phyloP scores from a whole-genome alignment of 2,113 vertebrate species.

The Proteles cristata region DNA sequence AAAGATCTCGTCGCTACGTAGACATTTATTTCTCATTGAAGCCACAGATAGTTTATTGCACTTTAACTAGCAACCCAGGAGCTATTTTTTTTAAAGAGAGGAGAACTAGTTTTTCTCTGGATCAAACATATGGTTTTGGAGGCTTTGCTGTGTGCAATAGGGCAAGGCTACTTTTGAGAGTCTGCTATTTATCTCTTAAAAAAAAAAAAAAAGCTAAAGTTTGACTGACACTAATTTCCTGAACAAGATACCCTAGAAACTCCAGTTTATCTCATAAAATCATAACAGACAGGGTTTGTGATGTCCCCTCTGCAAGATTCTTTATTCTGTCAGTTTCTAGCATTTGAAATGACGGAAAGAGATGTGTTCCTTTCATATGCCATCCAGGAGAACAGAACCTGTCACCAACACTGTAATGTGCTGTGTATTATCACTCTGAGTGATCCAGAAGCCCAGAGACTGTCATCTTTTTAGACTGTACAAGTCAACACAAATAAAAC shows the following conservation, averaged over 20 bases:
- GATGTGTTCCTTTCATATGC: constrained; percentile 92
- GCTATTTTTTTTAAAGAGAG: constrained; percentile 53
- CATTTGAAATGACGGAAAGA: constrained; percentile 96
- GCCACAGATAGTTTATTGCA: background rate
- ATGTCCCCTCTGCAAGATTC: constrained; percentile 94
- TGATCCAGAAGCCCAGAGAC: constrained; percentile 93
- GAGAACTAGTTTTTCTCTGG: constrained; percentile 2
- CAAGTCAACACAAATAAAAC: constrained; percentile 99
- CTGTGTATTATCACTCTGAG: constrained; percentile 96
- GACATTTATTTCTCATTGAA: constrained; percentile 14
- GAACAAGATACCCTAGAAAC: constrained; percentile 95
- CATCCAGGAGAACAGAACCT: constrained; percentile 94
- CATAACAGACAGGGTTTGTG: constrained; percentile 98
- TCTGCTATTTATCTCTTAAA: constrained; percentile 90
- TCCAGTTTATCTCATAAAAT: constrained; percentile 96
- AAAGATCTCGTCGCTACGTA: background rate
- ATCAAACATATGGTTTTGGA: constrained; percentile 64
- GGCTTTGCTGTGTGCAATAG: constrained; percentile 63
- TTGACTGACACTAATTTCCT: constrained; percentile 99
- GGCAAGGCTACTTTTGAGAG: constrained; percentile 72
- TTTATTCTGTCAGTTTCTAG: constrained; percentile 98
- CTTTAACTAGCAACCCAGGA: background rate
- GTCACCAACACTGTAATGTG: constrained; percentile 94
- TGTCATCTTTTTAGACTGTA: constrained; percentile 97
- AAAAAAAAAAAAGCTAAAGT: constrained; percentile 88